A percentile compares a stretch with the other conserved stretches of the same genome.
phyloP scores from a whole-genome alignment of 1,140 invertebrate genomes.

The Psix sp. region DNA sequence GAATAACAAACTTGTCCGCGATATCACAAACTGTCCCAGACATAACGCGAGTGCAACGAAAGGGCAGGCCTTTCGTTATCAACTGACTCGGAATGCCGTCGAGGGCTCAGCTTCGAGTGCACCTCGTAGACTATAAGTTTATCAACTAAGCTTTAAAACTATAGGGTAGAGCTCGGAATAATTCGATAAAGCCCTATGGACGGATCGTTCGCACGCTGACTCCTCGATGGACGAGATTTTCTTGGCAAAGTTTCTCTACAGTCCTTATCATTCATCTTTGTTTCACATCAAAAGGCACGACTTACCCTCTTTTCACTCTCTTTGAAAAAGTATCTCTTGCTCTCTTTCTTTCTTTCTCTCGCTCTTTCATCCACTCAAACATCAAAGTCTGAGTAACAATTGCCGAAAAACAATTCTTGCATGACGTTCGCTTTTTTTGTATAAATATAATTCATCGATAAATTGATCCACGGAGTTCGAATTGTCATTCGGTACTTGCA shows the following conservation, averaged over 20 bases:
- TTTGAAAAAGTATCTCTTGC: neutral
- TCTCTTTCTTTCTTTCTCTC: neutral
- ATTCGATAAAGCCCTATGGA: slow-evolving; percentile 72
- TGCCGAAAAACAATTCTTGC: too few relatives aligned
- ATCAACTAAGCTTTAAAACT: slow-evolving; percentile 59
- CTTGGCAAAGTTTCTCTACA: slow-evolving; percentile 51
- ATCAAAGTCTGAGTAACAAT: too few relatives aligned
- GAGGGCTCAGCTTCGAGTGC: slow-evolving; percentile 19
- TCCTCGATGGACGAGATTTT: slow-evolving; percentile 70
- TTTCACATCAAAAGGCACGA: slow-evolving; percentile 40
- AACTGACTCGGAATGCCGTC: slow-evolving; percentile 26
- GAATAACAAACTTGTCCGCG: slow-evolving; percentile 30
- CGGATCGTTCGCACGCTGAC: slow-evolving; percentile 68
- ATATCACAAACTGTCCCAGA: slow-evolving; percentile 47
- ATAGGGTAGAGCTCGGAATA: slow-evolving; percentile 70
- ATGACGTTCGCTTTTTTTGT: too few relatives aligned
- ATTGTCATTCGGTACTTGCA: too few relatives aligned
- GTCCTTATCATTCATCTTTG: slow-evolving; percentile 10
- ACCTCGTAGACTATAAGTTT: slow-evolving; percentile 39
- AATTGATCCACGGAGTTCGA: too few relatives aligned
- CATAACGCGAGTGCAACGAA: slow-evolving; percentile 26
- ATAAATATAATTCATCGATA: too few relatives aligned
- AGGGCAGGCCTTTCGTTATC: slow-evolving; percentile 10
- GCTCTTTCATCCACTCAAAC: too few relatives aligned
- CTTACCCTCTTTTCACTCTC: slow-evolving; percentile 16